Evolutionary conservation across 2,888 invertebrate species (phyloP).

Genomic region (Neuroscelio doddi): DNA sequence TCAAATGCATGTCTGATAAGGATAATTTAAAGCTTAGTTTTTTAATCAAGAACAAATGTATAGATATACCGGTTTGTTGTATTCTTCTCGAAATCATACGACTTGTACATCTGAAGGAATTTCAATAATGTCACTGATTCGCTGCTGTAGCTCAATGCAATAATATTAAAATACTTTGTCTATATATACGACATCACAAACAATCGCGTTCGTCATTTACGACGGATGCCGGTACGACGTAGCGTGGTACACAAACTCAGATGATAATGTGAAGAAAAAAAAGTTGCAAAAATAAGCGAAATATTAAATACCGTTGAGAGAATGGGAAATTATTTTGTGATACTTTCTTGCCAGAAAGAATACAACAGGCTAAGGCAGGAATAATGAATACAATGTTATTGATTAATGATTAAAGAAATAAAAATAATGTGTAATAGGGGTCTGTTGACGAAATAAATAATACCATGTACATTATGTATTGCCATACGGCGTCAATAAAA

Average conservation of each 20-base stretch:
- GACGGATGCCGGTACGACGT: slow-evolving; percentile 20
- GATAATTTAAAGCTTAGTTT: slow-evolving; percentile 38
- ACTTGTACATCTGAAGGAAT: slow-evolving; percentile 53
- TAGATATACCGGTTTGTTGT: slow-evolving; percentile 64
- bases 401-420: slow-evolving; percentile 62
- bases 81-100: slow-evolving; percentile 58
- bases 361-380: slow-evolving; percentile 69
- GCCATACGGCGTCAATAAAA: slow-evolving; percentile 70
- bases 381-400: slow-evolving; percentile 68
- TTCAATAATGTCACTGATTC: slow-evolving; percentile 51
- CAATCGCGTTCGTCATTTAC: slow-evolving; percentile 3
- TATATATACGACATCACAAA: slow-evolving; percentile 30
- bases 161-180: slow-evolving; percentile 45
- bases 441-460: slow-evolving; percentile 67
- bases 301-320: slow-evolving; percentile 69
- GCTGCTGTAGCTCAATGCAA: slow-evolving; percentile 54
- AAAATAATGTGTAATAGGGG: slow-evolving; percentile 67
- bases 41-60: slow-evolving; percentile 53
- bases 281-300: slow-evolving; percentile 51
- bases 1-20: slow-evolving; percentile 19
- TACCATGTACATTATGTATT: slow-evolving; percentile 72
- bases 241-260: slow-evolving; percentile 27
- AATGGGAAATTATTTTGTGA: slow-evolving; percentile 71
- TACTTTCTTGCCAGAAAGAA: slow-evolving; percentile 72
- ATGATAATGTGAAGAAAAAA: slow-evolving; percentile 17